Base-by-base conservation (phyloP, 2,113 vertebrate genomes). In the Tetrao urogallus region DNA sequence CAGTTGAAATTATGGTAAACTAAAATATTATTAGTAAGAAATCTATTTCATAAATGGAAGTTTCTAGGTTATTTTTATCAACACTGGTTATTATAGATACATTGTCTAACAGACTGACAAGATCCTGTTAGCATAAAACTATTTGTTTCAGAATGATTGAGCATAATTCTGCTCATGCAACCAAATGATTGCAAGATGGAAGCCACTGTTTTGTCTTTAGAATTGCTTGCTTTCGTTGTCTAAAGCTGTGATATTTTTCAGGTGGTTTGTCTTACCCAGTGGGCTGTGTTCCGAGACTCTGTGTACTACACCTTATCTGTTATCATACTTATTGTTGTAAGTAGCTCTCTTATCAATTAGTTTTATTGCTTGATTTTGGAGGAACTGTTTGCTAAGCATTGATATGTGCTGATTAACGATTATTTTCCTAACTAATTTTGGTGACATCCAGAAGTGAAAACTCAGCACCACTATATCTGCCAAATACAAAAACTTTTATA, bases 271-370 rank as follows among this genome's bases (percentile, higher is more conserved):
- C 97, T 99, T 93, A 99, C 99, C 7, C 98, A 98, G 98, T 99
- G 99, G 99, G 98, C 99, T 1, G 98, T 99, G 89, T 99, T 98
- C 97, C 98, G 99, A 54, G 99, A 99, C 94, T 99, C 99, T 18
- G 95, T 98, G 80, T 99, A 99, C 96, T 99, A 99, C 97, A 99
- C 97, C 0, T 82, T 99, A 63, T 98, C 99, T 22, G 98, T 99
- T 67, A 5, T 99, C 4, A 82, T 99, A 50, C 98, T 99, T 89
- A 99, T 99, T 48, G 98, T 97, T 76, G 99, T 99, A 97, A 99
- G 99, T 98, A 57, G 63, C 30, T 76, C 16, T 60, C 15, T 63
- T 91, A 40, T 4, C 38, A 42, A 38, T 71, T 57, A 8, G 19
- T 69, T 90, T 84, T 8, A 25, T 60, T 56, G 21, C 72, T 89